Base-by-base conservation (phyloP, 2,888 invertebrate genomes). In the Fabriciana adippe region DNA sequence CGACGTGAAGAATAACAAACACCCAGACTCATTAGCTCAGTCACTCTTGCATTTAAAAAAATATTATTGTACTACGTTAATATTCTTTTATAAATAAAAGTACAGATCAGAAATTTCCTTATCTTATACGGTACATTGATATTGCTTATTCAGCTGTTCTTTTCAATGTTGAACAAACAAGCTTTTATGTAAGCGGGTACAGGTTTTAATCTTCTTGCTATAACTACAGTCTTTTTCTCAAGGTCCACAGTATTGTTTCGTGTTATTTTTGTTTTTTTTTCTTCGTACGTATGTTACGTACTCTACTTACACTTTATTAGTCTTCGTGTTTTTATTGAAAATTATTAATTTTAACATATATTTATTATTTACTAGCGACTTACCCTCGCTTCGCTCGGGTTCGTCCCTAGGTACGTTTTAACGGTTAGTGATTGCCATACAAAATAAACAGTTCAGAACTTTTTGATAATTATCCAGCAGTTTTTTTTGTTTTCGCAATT, bases 191-290 rank as follows among this genome's bases (percentile, higher is more conserved):
- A 64, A 65, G 41, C 45, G 57, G 48, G 57, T 65, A 50, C 51
- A 57, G 51, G 64, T 57, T 53, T 65, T 64, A 64, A 59, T 65
- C 53, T 65, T 65, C 51, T 59, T 57, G 51, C 47, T 53, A 16
- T 59, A 50, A 50, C 48, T 64, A 18, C 50, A 51, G 45, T 65
- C 57, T 53, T 35, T 59, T 63, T 54, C 57, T 59, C 61, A 53
- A 61, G 61, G 61, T 41, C 18, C 3, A 11, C n/a, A 21, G 61
- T 61, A 61, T 53, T 61, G 61, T 61, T 53, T 41, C 18, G 41
- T 61, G 51, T 51, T 51, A 21, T 51, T 51, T 51, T 51, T 16
- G 18, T 61, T 41, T 41, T 41, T 18, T 18, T 11, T 41, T 61
- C 61, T 51, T 21, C 1, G 61, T n/a, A 8, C 35, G 15, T 53